Percentiles rank a stretch among this genome's conserved stretches.
Conservation (phyloP, 2,888 invertebrate species). For the Yponomeuta evonymella region DNA sequence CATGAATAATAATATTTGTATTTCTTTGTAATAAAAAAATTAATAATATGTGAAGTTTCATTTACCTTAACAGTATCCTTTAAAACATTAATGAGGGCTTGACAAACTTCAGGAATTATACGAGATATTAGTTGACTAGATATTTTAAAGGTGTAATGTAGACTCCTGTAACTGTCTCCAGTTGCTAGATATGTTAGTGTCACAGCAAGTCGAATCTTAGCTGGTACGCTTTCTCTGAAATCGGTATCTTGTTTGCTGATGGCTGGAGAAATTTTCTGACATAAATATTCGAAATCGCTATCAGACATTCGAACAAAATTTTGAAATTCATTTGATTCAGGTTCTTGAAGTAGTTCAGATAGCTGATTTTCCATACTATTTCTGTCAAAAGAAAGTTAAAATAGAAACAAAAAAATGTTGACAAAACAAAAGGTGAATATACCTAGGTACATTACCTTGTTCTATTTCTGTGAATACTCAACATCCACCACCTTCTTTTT, state of each 20-base stretch:
- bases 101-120: constrained; percentile 18
- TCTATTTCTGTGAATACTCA: too few relatives aligned
- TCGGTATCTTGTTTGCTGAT: constrained; percentile 20
- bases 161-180: constrained; percentile 16
- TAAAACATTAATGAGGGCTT: constrained; percentile 15
- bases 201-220: constrained; percentile 17
- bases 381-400: too few relatives aligned
- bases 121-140: constrained; percentile 17
- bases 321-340: too few relatives aligned
- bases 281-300: constrained; percentile 16
- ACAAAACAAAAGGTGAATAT: too few relatives aligned
- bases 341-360: constrained; percentile 19
- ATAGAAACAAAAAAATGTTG: too few relatives aligned
- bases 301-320: too few relatives aligned
- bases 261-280: constrained; percentile 21
- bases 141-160: constrained; percentile 18
- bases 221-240: constrained; percentile 21
- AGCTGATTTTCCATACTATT: constrained; percentile 11
- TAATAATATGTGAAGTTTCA: not conserved
- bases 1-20: too few relatives aligned
- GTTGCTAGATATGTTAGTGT: constrained; percentile 15
- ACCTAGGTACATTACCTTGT: too few relatives aligned
- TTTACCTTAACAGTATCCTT: constrained; percentile 9
- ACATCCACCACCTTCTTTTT: too few relatives aligned
- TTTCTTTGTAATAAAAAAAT: too few relatives aligned